Conservation (phyloP, 1,140 invertebrate species). For the Drosophila nebulosa region DNA sequence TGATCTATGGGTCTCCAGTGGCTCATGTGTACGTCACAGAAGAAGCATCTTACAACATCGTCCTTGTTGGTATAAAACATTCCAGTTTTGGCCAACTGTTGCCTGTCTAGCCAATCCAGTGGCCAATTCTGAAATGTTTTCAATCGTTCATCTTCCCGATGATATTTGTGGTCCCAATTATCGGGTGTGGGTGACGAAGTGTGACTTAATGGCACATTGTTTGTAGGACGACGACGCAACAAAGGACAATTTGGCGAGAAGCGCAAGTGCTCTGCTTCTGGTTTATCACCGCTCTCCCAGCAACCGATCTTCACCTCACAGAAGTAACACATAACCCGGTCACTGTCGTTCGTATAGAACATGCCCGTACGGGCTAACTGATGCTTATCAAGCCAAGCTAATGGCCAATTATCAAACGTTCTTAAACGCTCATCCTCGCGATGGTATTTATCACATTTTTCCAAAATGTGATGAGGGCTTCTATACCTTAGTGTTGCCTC, state of each 20-base stretch:
- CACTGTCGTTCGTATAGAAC: slow-evolving; percentile 87
- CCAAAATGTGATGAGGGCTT: slow-evolving; percentile 25
- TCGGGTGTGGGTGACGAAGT: background rate
- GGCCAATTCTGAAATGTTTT: slow-evolving; percentile 85
- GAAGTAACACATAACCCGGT: slow-evolving; percentile 91
- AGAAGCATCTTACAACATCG: slow-evolving; percentile 90
- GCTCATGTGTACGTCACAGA: slow-evolving; percentile 91
- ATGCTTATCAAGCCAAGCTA: slow-evolving; percentile 82
- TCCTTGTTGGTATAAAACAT: slow-evolving; percentile 89
- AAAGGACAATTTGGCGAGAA: slow-evolving; percentile 91
- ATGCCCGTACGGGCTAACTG: slow-evolving; percentile 90
- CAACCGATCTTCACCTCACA: slow-evolving; percentile 90
- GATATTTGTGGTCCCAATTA: slow-evolving; percentile 27
- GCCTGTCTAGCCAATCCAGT: slow-evolving; percentile 82
- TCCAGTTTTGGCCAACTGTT: slow-evolving; percentile 87
- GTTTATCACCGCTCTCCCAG: slow-evolving; percentile 91
- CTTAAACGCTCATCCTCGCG: slow-evolving; percentile 82
- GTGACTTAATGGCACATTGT: slow-evolving; percentile 83
- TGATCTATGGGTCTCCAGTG: slow-evolving; percentile 90
- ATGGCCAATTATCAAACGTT: slow-evolving; percentile 85
- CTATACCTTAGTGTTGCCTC: slow-evolving; percentile 31
- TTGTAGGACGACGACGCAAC: slow-evolving; percentile 84
- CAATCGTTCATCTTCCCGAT: slow-evolving; percentile 82
- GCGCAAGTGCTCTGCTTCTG: slow-evolving; percentile 89
- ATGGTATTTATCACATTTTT: slow-evolving; percentile 68